Evolutionary conservation across 2,113 vertebrate genomes (phyloP).

Genomic region (Henicopernis longicauda): DNA sequence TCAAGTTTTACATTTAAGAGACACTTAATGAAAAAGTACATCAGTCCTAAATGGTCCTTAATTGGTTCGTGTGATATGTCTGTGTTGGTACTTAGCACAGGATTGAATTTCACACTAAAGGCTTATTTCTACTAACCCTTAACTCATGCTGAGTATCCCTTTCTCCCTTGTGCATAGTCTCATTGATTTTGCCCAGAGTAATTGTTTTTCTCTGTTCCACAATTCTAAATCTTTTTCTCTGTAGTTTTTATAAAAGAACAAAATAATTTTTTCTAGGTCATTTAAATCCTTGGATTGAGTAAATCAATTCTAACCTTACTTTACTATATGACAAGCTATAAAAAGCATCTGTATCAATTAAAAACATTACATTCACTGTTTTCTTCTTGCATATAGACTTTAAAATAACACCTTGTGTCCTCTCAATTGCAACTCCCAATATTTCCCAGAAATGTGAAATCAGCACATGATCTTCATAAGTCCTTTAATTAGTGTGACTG

Average conservation of each 20-base stretch:
- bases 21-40: slow-evolving; percentile 27
- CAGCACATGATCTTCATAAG: not conserved
- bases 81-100: slow-evolving; percentile 16
- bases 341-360: not conserved
- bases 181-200: slow-evolving; percentile 14
- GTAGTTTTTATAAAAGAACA: not conserved
- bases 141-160: slow-evolving; percentile 5
- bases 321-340: not conserved
- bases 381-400: not conserved
- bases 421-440: not conserved
- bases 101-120: slow-evolving; percentile 42
- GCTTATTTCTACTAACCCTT: slow-evolving; percentile 30
- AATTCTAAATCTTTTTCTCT: not conserved
- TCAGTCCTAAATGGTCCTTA: slow-evolving; percentile 30
- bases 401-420: not conserved
- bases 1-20: slow-evolving; percentile 13
- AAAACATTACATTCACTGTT: not conserved
- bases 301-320: not conserved
- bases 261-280: not conserved
- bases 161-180: not conserved
- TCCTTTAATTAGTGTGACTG: not conserved
- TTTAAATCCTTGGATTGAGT: not conserved
- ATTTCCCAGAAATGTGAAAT: not conserved
- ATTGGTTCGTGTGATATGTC: not conserved
- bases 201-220: slow-evolving; percentile 12